A percentile compares a stretch with the other conserved stretches of the same genome.
These are phyloP conservation scores for Atractosteus spatula DNA, from an alignment of 2,113 vertebrate species.

Conservation along the genomic window DNA sequence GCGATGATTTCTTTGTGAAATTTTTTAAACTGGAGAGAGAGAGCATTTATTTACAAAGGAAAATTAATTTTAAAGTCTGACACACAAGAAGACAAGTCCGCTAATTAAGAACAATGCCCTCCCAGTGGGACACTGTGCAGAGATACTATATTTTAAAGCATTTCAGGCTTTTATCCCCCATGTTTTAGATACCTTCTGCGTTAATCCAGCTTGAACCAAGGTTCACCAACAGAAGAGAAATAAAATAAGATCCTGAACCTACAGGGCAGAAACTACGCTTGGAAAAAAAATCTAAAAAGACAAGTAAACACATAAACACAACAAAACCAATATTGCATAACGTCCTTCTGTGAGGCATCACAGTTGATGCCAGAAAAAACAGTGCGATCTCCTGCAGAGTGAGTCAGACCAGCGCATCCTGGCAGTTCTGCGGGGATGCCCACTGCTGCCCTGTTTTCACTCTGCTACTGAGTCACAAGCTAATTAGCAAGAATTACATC, in stretches of 20 bases:
- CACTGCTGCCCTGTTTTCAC: neutral
- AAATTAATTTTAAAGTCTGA: neutral
- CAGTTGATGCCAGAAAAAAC: neutral
- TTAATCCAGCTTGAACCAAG: too few relatives aligned
- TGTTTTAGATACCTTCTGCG: too few relatives aligned
- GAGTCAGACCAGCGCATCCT: neutral
- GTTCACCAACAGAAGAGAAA: too few relatives aligned
- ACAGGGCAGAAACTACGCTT: too few relatives aligned
- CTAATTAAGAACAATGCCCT: too few relatives aligned
- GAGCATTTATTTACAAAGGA: neutral
- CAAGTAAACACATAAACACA: neutral
- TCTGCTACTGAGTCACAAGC: neutral
- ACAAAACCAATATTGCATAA: neutral
- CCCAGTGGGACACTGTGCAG: neutral
- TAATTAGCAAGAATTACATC: neutral
- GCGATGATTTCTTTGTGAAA: conserved; percentile 88
- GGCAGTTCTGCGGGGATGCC: neutral
- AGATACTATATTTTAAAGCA: too few relatives aligned
- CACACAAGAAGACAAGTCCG: too few relatives aligned
- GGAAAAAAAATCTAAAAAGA: too few relatives aligned
- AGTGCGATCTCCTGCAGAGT: neutral
- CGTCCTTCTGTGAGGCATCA: neutral
- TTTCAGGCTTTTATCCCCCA: too few relatives aligned
- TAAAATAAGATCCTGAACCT: too few relatives aligned
- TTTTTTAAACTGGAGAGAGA: conserved; percentile 75